Conservation (phyloP, 2,888 invertebrate genomes). For the Cosmorhoe ocellata region DNA sequence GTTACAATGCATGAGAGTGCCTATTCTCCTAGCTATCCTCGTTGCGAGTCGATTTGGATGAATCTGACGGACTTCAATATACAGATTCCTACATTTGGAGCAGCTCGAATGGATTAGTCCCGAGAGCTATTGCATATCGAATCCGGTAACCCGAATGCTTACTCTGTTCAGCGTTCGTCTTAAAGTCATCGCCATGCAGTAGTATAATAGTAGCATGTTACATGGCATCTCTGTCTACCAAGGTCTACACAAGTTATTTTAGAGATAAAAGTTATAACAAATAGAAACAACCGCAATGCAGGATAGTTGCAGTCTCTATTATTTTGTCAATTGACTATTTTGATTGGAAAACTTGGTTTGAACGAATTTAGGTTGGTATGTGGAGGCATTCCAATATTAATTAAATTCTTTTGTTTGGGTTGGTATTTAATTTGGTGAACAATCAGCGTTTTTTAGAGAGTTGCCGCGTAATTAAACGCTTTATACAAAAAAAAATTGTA, state of each 20-base stretch:
- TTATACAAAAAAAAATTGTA: background rate
- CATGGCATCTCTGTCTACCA: too few species aligned
- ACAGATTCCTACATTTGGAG: constrained; percentile 49
- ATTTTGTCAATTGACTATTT: background rate
- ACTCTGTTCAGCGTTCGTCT: constrained; percentile 36
- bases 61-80: constrained; percentile 49
- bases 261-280: too few species aligned
- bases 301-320: background rate
- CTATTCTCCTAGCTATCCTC: constrained; percentile 48
- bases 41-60: constrained; percentile 36
- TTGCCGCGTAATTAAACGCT: background rate
- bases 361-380: constrained; percentile 1
- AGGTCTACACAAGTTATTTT: too few species aligned
- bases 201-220: too few species aligned
- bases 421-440: constrained; percentile 1
- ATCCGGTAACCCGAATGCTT: constrained; percentile 43
- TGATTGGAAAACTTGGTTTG: constrained; percentile 4
- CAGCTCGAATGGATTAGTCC: constrained; percentile 54
- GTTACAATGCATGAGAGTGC: constrained; percentile 44
- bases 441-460: background rate
- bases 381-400: background rate
- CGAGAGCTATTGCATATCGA: constrained; percentile 46
- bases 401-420: constrained; percentile 5
- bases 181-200: constrained; percentile 23
- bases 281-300: background rate